These are phyloP conservation scores for Lasioglossum figueresi DNA, from an alignment of 2,888 invertebrate genomes.

Conservation along the genomic window DNA sequence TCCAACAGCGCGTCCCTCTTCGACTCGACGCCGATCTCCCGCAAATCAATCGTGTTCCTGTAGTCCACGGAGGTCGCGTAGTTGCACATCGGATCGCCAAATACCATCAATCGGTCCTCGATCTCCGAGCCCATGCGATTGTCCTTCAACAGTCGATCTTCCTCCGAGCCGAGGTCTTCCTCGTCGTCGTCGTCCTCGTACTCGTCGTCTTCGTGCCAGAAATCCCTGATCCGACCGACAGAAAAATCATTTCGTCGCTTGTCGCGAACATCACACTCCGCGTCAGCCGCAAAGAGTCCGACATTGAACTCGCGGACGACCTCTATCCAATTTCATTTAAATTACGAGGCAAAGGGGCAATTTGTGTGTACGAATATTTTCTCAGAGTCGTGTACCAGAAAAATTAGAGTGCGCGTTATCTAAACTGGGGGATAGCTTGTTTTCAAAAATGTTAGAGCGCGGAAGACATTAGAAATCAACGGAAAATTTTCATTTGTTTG, in stretches of 20 bases:
- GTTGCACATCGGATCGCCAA: slow-evolving; percentile 77
- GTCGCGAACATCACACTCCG: background rate
- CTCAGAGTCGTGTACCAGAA: background rate
- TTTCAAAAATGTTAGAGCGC: background rate
- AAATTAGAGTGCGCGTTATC: too few relatives aligned
- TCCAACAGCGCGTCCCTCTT: slow-evolving; percentile 77
- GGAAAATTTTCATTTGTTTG: background rate
- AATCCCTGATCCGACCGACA: slow-evolving; percentile 57
- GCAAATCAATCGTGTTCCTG: slow-evolving; percentile 81
- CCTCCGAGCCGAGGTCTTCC: slow-evolving; percentile 71
- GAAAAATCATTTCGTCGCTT: slow-evolving; percentile 2
- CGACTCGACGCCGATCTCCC: slow-evolving; percentile 81
- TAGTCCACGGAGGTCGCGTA: slow-evolving; percentile 79
- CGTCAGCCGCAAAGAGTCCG: background rate
- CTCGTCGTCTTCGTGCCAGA: slow-evolving; percentile 77
- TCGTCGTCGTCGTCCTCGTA: slow-evolving; percentile 79
- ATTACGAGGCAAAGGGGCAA: background rate
- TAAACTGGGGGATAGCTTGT: background rate
- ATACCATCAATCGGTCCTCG: slow-evolving; percentile 78
- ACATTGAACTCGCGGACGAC: background rate
- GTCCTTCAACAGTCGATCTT: slow-evolving; percentile 84
- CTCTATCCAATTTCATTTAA: background rate
- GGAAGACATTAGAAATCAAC: background rate
- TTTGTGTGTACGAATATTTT: background rate
- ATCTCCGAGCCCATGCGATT: slow-evolving; percentile 83